phyloP scores from a whole-genome alignment of 2,888 invertebrate genomes.

The Antitype chi region DNA sequence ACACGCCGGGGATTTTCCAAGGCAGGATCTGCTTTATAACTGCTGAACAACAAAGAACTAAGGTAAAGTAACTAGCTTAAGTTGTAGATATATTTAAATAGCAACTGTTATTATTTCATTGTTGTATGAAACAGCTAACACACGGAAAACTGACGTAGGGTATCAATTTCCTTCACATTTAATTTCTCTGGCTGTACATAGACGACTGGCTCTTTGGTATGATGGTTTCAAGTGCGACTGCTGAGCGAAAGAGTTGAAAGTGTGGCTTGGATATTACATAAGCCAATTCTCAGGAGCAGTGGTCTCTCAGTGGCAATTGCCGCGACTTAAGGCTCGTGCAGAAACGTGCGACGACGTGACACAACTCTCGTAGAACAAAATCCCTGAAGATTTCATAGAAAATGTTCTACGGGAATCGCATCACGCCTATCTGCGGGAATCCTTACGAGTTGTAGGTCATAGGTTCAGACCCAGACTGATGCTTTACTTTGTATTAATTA shows the following conservation, averaged over 20 bases:
- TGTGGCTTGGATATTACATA: background rate
- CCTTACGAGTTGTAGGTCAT: too few relatives aligned
- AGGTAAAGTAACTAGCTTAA: background rate
- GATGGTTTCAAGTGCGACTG: too few relatives aligned
- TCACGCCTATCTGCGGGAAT: too few relatives aligned
- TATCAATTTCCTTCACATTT: background rate
- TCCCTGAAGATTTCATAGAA: too few relatives aligned
- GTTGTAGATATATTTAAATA: background rate
- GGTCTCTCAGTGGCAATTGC: too few relatives aligned
- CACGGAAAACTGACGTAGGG: background rate
- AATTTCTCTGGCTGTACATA: background rate
- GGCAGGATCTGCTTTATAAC: constrained; percentile 54
- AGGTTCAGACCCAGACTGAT: too few relatives aligned
- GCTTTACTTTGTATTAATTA: too few relatives aligned
- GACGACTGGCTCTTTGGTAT: background rate
- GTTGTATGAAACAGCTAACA: background rate
- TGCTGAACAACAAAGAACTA: constrained; percentile 22
- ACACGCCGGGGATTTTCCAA: constrained; percentile 90
- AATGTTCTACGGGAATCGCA: too few relatives aligned
- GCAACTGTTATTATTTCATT: background rate
- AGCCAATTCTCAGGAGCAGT: background rate
- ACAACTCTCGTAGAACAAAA: too few relatives aligned
- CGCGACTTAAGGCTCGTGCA: too few relatives aligned
- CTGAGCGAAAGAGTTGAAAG: background rate
- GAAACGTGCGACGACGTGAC: too few relatives aligned